phyloP scores from a whole-genome alignment of 2,797 vertebrate genomes.

The Danio tinwini region DNA sequence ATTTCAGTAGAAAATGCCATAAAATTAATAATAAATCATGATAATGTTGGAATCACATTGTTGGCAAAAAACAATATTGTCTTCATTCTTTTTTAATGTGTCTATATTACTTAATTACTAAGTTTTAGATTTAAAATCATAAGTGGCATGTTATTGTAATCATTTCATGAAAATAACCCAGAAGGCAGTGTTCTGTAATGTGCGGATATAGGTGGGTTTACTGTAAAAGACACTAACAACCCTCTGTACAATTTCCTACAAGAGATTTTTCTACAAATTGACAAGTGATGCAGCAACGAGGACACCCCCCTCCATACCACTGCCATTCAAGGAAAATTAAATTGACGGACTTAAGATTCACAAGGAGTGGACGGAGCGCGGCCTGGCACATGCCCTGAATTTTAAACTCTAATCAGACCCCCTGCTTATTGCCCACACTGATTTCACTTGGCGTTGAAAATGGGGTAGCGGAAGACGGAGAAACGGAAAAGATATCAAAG shows the following conservation, averaged over 20 bases:
- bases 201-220: neutral
- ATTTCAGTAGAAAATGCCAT: no score
- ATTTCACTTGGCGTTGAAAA: slow-evolving; percentile 51
- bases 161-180: neutral
- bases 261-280: slow-evolving; percentile 20
- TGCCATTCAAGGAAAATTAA: slow-evolving; percentile 51
- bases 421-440: slow-evolving; percentile 34
- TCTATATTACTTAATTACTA: no score
- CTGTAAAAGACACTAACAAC: slow-evolving; percentile 35
- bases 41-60: no score
- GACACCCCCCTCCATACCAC: slow-evolving; percentile 34
- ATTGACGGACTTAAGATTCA: slow-evolving; percentile 45
- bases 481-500: slow-evolving; percentile 20
- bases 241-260: slow-evolving; percentile 33
- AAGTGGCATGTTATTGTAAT: neutral
- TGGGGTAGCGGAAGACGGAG: neutral
- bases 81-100: no score
- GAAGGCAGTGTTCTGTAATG: neutral
- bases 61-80: no score
- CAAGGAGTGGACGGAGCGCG: slow-evolving; percentile 25
- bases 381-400: slow-evolving; percentile 45
- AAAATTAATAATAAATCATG: no score
- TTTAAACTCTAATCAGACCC: slow-evolving; percentile 45
- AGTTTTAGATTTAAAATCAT: no score
- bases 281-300: slow-evolving; percentile 23